A percentile compares a stretch with the other conserved stretches of the same genome.
phyloP scores from a whole-genome alignment of 92 coral and sea anemone species.

The Plumapathes pennacea region DNA sequence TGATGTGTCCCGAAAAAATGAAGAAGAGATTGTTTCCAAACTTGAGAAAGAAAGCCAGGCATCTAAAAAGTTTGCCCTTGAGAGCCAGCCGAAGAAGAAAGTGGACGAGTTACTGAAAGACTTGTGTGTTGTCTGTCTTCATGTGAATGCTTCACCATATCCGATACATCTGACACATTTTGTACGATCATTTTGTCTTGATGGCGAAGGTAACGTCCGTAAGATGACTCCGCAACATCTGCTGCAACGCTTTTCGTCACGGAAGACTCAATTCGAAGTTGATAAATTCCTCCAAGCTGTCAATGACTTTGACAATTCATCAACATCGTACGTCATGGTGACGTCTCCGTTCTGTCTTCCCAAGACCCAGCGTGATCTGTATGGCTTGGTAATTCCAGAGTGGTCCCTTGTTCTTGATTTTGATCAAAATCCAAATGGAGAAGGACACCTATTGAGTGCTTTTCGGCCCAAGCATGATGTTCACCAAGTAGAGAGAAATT shows the following conservation, averaged over 20 bases:
- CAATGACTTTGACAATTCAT: constrained; percentile 47
- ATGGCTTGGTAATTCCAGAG: constrained; percentile 73
- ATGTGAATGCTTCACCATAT: constrained; percentile 54
- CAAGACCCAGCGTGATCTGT: constrained; percentile 41
- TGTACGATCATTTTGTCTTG: constrained; percentile 33
- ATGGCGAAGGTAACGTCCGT: constrained; percentile 2
- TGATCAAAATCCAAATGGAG: constrained; percentile 58
- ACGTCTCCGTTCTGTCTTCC: constrained; percentile 60
- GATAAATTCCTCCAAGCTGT: constrained; percentile 49
- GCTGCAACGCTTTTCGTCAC: constrained; percentile 26
- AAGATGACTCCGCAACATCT: constrained; percentile 37
- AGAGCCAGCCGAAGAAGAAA: constrained; percentile 2
- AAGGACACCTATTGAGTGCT: constrained; percentile 47
- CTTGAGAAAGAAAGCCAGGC: constrained; percentile 32
- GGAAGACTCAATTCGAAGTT: constrained; percentile 29
- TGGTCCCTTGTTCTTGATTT: constrained; percentile 77
- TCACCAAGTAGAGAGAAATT: constrained; percentile 77
- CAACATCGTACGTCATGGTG: constrained; percentile 49
- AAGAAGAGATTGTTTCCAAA: constrained; percentile 35
- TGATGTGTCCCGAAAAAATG: constrained; percentile 12
- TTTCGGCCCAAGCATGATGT: constrained; percentile 54
- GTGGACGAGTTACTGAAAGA: constrained; percentile 8
- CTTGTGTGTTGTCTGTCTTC: constrained; percentile 55
- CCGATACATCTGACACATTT: constrained; percentile 70
- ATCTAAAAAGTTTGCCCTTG: constrained; percentile 9